Percentiles rank a stretch among this genome's conserved stretches.
Conservation (phyloP, 2,888 invertebrate genomes). For the Drosophila mimica region DNA sequence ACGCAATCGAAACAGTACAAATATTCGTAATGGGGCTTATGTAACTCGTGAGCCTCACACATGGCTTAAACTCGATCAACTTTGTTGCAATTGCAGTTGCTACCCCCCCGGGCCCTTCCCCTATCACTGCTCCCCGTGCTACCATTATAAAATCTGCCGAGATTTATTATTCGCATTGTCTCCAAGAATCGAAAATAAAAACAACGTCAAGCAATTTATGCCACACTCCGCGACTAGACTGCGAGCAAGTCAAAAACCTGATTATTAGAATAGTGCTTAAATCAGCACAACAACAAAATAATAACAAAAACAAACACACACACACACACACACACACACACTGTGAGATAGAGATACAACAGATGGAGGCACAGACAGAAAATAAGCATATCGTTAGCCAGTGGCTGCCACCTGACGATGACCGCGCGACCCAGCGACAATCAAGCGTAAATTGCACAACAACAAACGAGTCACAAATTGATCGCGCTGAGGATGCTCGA, state of each 20-base stretch:
- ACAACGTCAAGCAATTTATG: conserved; percentile 52
- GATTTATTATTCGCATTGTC: conserved; percentile 51
- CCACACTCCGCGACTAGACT: conserved; percentile 37
- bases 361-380: conserved; percentile 5
- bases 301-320: conserved; percentile 27
- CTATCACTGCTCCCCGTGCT: too few relatives aligned
- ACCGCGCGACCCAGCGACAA: conserved; percentile 52
- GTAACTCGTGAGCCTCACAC: conserved; percentile 14
- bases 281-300: conserved; percentile 31
- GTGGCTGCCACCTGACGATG: conserved; percentile 55
- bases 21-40: conserved; percentile 1
- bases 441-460: conserved; percentile 60
- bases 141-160: conserved; percentile 13
- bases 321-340: background rate
- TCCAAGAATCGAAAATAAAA: conserved; percentile 26
- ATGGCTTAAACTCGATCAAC: conserved; percentile 39
- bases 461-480: conserved; percentile 28
- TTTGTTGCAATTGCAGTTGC: conserved; percentile 27
- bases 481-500: background rate
- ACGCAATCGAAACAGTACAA: conserved; percentile 29
- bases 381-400: conserved; percentile 48
- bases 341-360: background rate
- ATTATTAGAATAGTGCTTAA: conserved; percentile 65
- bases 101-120: background rate
- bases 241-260: conserved; percentile 61